Conservation (phyloP, 2,888 invertebrate genomes). For the Cephus pulcher region DNA sequence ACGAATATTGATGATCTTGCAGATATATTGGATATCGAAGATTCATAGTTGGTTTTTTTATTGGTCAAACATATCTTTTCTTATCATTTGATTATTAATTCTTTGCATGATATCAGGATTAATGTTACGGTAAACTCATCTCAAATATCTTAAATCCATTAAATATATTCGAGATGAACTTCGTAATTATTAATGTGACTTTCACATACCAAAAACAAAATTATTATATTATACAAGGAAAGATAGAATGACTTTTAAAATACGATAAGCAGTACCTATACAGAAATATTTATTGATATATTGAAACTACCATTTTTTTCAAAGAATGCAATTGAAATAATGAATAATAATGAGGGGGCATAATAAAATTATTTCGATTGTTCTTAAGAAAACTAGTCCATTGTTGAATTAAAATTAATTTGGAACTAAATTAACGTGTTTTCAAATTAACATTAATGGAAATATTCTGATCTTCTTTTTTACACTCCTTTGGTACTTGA, state of each 20-base stretch:
- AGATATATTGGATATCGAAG: neutral
- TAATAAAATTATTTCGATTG: neutral
- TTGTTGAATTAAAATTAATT: neutral
- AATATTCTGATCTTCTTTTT: neutral
- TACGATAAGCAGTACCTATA: neutral
- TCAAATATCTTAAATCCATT: no score
- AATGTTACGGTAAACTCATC: no score
- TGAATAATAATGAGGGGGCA: neutral
- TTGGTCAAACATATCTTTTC: neutral
- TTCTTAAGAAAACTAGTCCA: neutral
- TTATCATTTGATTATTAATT: neutral
- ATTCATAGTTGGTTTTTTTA: neutral
- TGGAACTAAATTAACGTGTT: neutral
- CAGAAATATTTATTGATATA: neutral
- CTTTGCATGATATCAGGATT: no score
- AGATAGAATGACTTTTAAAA: neutral
- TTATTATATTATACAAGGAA: neutral
- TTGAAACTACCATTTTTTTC: neutral
- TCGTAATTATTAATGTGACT: neutral
- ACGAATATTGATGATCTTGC: neutral
- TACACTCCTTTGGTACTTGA: neutral
- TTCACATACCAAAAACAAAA: neutral
- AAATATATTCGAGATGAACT: neutral
- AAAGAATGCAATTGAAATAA: neutral
- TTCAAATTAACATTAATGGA: neutral